Percentiles rank a stretch among this genome's conserved stretches.
Conservation (phyloP, 2,113 vertebrate genomes). For the Clarias gariepinus region DNA sequence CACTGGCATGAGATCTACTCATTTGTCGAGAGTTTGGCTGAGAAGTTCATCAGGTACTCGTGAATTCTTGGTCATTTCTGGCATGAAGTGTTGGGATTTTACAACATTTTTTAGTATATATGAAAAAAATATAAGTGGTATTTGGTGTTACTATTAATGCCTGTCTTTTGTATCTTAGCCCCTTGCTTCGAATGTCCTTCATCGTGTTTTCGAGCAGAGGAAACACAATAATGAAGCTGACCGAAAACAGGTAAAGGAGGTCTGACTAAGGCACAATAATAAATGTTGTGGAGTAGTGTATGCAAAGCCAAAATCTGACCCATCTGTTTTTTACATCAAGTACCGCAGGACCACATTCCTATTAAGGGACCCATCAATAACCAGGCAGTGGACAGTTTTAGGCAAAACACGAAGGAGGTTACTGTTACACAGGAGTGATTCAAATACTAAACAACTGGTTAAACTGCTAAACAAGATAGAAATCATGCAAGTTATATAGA, state of each 20-base stretch:
- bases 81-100: not conserved
- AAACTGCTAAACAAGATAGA: not conserved
- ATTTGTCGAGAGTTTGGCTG: slow-evolving; percentile 83
- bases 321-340: not conserved
- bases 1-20: slow-evolving; percentile 87
- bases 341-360: not conserved
- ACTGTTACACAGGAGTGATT: not conserved
- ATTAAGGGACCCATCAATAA: not conserved
- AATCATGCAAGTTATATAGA: not conserved
- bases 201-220: slow-evolving; percentile 85
- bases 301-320: not conserved
- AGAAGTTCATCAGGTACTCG: slow-evolving; percentile 85
- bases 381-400: not conserved
- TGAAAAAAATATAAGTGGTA: not conserved
- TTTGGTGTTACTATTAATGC: not conserved
- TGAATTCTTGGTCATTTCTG: not conserved
- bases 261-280: not conserved
- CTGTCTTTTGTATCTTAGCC: slow-evolving; percentile 68
- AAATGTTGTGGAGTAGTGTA: no score
- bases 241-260: slow-evolving; percentile 77
- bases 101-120: not conserved
- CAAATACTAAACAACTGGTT: not conserved
- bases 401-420: not conserved
- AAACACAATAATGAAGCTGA: slow-evolving; percentile 81
- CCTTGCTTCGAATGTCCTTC: slow-evolving; percentile 87